Conservation (phyloP, 2,888 invertebrate genomes). For the Pteria penguin region DNA sequence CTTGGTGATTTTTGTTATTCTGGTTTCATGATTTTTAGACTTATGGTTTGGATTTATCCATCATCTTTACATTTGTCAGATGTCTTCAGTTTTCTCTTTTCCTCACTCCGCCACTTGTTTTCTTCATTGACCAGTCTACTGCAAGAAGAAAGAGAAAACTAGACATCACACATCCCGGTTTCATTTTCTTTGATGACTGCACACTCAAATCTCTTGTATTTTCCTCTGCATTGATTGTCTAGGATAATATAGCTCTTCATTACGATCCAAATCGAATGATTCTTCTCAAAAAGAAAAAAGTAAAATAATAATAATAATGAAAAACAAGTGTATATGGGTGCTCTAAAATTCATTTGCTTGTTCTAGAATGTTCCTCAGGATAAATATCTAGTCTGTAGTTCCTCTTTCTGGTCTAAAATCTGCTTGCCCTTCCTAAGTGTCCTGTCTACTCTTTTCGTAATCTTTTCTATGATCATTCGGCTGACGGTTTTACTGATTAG, state of each 20-base stretch:
- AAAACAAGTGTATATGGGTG: neutral
- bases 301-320: too few species aligned
- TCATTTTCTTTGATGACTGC: neutral
- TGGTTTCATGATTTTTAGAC: too few species aligned
- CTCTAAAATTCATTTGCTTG: constrained; percentile 1
- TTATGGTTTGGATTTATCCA: too few species aligned
- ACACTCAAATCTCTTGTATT: neutral
- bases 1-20: too few species aligned
- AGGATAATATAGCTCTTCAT: neutral
- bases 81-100: too few species aligned
- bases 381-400: constrained; percentile 7
- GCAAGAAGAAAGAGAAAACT: neutral
- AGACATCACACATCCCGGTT: neutral
- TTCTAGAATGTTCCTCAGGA: constrained; percentile 4
- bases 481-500: constrained; percentile 7
- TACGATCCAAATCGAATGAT: neutral
- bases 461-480: constrained; percentile 4
- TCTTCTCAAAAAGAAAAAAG: too few species aligned
- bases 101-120: neutral
- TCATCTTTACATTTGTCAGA: too few species aligned
- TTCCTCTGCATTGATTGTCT: neutral
- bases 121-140: neutral
- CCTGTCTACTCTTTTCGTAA: neutral
- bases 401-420: neutral
- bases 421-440: constrained; percentile 10